Base-by-base conservation (phyloP, 1,140 invertebrate genomes). In the Dryas iulia region DNA sequence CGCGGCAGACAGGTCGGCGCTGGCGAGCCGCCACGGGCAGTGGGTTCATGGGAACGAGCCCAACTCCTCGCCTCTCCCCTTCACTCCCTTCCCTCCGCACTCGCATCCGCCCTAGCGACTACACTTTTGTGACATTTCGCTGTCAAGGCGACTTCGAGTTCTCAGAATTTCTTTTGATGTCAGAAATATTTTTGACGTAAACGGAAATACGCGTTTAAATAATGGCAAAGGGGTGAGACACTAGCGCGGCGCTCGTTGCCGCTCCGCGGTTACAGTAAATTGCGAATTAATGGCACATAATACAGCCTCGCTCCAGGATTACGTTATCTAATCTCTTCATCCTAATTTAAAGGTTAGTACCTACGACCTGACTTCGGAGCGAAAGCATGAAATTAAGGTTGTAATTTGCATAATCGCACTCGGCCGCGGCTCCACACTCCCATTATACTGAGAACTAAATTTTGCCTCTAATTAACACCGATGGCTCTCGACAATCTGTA, bases 141-240 rank as follows among this genome's bases (percentile, higher is more conserved):
- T 67, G 69, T 72, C 66, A 69, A 73, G 71, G 66, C 71, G 58
- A 67, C 39, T 60, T 25, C 39, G 39, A 65, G 24, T 76, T 72
- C 70, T 60, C 62, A 70, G 67, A 76, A 76, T 67, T 61, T 67
- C 57, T 72, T 76, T 69, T 72, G 67, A 76, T 70, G 73, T 63
- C 59, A 30, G 52, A 67, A 63, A 61, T 70, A 67, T 64, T 63
- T 66, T 64, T 33, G 47, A 69, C 70, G 70, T 65, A 59, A 66
- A 53, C 28, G 35, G 65, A 72, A 72, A 76, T 70, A 58, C 56
- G 54, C 30, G 63, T 59, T 62, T 52, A 53, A 52, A 62, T 62
- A 10, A 31, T 63, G 53, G 56, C 62, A 21, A 64, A 56, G 52
- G 24, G 61, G 52, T 31, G 24, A 14, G 52, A 28, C 28, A 35